Conservation (phyloP, 2,113 vertebrate genomes). For the Psilopogon haemacephalus region DNA sequence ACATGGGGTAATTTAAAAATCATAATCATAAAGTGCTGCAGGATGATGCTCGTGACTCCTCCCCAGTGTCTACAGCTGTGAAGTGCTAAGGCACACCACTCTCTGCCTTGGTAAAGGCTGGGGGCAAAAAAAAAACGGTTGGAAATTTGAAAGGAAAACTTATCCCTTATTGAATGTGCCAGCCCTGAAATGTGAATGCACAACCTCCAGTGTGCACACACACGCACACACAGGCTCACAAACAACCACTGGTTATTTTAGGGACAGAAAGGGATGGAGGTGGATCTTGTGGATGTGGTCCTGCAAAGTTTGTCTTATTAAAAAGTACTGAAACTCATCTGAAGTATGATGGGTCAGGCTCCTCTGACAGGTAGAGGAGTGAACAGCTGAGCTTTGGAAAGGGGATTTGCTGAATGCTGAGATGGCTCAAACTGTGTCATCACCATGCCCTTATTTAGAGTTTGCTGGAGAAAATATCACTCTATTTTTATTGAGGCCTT, state of each 20-base stretch:
- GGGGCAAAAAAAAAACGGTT: not conserved
- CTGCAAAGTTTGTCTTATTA: not conserved
- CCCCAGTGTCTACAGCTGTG: not conserved
- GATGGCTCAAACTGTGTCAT: not conserved
- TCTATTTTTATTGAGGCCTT: not conserved
- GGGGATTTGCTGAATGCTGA: not conserved
- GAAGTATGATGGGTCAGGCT: accelerated
- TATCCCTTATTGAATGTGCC: not conserved
- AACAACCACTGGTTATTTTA: accelerated
- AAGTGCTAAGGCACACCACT: not conserved
- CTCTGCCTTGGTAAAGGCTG: not conserved
- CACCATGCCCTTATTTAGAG: not conserved
- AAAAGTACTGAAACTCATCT: not conserved
- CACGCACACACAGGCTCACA: not conserved
- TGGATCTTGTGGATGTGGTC: not conserved
- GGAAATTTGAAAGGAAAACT: not conserved
- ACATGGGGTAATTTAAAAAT: not conserved
- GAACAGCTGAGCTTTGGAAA: not conserved
- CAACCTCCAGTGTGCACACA: too few relatives aligned
- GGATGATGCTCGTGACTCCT: not conserved
- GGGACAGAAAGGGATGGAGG: not conserved
- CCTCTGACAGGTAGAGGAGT: not conserved
- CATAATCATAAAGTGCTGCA: not conserved
- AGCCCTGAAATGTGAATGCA: not conserved
- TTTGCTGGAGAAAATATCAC: not conserved